A percentile compares a stretch with the other conserved stretches of the same genome.
phyloP scores from a whole-genome alignment of 2,888 invertebrate genomes.

The Campoletis raptor region DNA sequence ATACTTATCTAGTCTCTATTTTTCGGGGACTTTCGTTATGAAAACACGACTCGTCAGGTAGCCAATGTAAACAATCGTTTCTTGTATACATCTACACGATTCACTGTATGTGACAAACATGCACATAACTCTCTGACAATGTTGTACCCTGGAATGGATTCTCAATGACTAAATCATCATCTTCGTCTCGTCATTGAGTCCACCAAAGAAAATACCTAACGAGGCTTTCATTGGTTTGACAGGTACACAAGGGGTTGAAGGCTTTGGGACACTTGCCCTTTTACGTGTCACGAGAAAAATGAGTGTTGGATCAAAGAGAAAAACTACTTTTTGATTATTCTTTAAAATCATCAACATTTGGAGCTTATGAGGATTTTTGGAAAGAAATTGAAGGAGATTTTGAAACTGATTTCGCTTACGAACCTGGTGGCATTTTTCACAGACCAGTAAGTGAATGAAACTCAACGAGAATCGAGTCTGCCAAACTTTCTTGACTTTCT shows the following conservation, averaged over 20 bases:
- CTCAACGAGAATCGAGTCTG: conserved; percentile 3
- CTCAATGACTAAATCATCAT: conserved; percentile 59
- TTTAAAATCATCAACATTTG: not conserved
- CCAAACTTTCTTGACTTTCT: not conserved
- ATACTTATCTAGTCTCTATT: conserved; percentile 40
- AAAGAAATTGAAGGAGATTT: not conserved
- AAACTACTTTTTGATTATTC: not conserved
- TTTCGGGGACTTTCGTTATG: conserved; percentile 48
- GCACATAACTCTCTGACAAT: conserved; percentile 36
- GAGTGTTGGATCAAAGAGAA: not conserved
- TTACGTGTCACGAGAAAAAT: not conserved
- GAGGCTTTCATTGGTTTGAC: not conserved
- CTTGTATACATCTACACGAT: not conserved
- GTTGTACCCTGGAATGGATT: conserved; percentile 29
- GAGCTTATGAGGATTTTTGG: not conserved
- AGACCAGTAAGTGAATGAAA: not conserved
- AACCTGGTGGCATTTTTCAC: not conserved
- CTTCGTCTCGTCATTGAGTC: not conserved
- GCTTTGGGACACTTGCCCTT: not conserved
- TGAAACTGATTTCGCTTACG: not conserved
- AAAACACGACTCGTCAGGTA: conserved; percentile 64
- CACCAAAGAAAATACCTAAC: conserved; percentile 10
- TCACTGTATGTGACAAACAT: conserved; percentile 19
- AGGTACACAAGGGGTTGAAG: not conserved
- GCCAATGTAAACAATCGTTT: conserved; percentile 58